Evolutionary conservation across 2,888 invertebrate species (phyloP).

Genomic region (Helobdella robusta): DNA sequence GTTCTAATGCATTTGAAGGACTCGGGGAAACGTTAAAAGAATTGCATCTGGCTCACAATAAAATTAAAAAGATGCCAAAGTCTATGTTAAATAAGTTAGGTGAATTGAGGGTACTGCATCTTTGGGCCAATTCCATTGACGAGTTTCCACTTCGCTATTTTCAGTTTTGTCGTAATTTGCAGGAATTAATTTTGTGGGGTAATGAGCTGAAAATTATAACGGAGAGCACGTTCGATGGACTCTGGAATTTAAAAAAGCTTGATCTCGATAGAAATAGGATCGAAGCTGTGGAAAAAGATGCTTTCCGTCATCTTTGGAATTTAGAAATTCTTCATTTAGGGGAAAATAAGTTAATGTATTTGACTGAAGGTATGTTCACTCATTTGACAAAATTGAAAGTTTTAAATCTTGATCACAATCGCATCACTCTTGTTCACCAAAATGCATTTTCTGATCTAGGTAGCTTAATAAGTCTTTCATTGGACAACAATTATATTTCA

Average conservation of each 20-base stretch:
- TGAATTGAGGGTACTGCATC: conserved; percentile 29
- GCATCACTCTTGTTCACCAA: conserved; percentile 27
- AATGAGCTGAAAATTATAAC: conserved; percentile 31
- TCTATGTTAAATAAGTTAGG: conserved; percentile 27
- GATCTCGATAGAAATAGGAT: conserved; percentile 34
- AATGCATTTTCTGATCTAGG: conserved; percentile 31
- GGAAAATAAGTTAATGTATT: conserved; percentile 30
- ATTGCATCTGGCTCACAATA: conserved; percentile 32
- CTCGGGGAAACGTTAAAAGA: conserved; percentile 31
- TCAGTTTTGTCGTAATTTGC: conserved; percentile 25
- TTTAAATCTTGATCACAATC: conserved; percentile 32
- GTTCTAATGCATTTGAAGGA: conserved; percentile 29
- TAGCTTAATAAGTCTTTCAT: conserved; percentile 28
- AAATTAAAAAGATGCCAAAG: conserved; percentile 27
- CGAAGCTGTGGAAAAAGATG: conserved; percentile 13
- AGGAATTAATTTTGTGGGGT: conserved; percentile 34
- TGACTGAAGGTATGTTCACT: conserved; percentile 29
- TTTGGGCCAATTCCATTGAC: conserved; percentile 34
- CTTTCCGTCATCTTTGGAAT: conserved; percentile 30
- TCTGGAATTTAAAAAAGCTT: conserved; percentile 30
- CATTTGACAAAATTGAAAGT: conserved; percentile 32
- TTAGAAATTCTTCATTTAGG: conserved; percentile 33
- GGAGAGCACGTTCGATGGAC: conserved; percentile 29
- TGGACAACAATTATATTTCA: conserved; percentile 32
- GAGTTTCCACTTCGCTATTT: conserved; percentile 31